Conservation (phyloP, 2,113 vertebrate species). For the Ibidorhyncha struthersii region DNA sequence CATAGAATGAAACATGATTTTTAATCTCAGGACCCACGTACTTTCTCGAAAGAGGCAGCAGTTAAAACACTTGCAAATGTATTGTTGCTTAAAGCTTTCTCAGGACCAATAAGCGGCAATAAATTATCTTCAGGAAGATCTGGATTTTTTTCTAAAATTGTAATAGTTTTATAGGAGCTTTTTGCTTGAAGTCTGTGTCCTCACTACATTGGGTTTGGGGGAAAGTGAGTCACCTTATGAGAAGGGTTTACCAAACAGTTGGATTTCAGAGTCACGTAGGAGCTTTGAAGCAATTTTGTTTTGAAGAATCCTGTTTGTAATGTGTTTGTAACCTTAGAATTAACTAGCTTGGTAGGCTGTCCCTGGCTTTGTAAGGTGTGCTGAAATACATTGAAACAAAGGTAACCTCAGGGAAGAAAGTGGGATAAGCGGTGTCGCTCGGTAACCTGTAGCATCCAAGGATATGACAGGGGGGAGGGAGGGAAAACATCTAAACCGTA, state of each 20-base stretch:
- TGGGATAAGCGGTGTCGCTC: not conserved
- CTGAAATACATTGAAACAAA: not conserved
- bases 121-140: constrained; percentile 38
- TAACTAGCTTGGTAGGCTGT: not conserved
- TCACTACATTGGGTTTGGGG: not conserved
- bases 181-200: constrained; percentile 4
- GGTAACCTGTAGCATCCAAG: not conserved
- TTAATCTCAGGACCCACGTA: constrained; percentile 17
- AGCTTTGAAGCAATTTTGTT: not conserved
- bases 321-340: not conserved
- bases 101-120: constrained; percentile 60
- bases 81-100: constrained; percentile 55
- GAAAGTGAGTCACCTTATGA: not conserved
- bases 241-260: not conserved
- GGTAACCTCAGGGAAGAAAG: constrained; percentile 56
- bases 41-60: constrained; percentile 17
- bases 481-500: not conserved
- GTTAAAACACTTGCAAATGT: constrained; percentile 14
- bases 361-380: not conserved
- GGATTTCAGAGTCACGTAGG: not conserved
- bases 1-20: not conserved
- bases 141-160: constrained; percentile 34
- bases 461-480: not conserved
- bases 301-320: not conserved
- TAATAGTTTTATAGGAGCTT: constrained; percentile 40